phyloP scores from a whole-genome alignment of 1,140 invertebrate species.

The Macrostomum lignano region DNA sequence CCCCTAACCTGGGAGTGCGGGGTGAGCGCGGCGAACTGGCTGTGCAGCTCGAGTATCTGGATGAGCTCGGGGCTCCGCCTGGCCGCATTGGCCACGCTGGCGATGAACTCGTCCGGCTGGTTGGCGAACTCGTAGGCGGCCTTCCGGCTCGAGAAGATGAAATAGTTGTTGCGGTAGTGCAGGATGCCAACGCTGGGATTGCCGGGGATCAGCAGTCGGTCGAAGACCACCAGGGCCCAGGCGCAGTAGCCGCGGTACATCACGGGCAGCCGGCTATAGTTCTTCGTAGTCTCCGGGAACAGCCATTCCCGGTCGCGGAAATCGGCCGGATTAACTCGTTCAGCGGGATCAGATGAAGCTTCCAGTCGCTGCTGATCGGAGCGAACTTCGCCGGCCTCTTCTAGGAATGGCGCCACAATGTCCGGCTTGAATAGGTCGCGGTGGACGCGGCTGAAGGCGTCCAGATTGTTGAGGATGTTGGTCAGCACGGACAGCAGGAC shows the following conservation, averaged over 20 bases:
- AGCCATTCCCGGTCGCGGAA: slow-evolving; percentile 19
- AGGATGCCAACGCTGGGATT: slow-evolving; percentile 26
- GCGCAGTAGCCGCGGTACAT: slow-evolving; percentile 24
- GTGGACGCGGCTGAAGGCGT: slow-evolving; percentile 23
- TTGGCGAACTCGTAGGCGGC: slow-evolving; percentile 21
- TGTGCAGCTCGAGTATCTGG: slow-evolving; percentile 26
- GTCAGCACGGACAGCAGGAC: slow-evolving; percentile 25
- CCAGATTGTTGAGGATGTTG: slow-evolving; percentile 25
- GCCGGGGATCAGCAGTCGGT: slow-evolving; percentile 19
- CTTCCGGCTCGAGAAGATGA: slow-evolving; percentile 20
- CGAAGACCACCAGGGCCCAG: no score
- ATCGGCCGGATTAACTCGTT: slow-evolving; percentile 15
- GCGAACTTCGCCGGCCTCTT: no score
- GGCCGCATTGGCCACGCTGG: slow-evolving; percentile 19
- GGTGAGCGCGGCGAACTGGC: slow-evolving; percentile 24
- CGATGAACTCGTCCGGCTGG: slow-evolving; percentile 21
- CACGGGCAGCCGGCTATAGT: slow-evolving; percentile 21
- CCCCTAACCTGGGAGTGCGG: no score
- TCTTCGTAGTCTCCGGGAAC: slow-evolving; percentile 25
- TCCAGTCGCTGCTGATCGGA: no score
- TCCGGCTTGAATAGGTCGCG: slow-evolving; percentile 22
- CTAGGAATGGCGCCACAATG: slow-evolving; percentile 16
- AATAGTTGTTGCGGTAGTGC: slow-evolving; percentile 21
- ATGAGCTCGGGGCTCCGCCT: slow-evolving; percentile 27
- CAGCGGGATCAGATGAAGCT: no score